phyloP scores from a whole-genome alignment of 1,140 invertebrate species.

The Papilio helenus region DNA sequence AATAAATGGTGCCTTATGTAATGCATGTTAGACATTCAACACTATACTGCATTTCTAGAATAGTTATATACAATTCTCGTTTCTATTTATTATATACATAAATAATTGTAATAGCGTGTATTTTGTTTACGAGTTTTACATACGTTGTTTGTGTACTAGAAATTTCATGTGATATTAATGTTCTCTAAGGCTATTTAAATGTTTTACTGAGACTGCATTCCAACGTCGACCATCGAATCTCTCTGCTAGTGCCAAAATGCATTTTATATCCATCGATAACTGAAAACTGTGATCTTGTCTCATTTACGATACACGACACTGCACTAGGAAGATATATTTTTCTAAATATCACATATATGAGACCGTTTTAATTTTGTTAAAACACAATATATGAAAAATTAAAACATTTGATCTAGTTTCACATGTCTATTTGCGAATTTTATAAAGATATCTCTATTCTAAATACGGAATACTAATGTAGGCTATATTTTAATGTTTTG shows the following conservation, averaged over 20 bases:
- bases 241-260: constrained; percentile 77
- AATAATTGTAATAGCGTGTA: constrained; percentile 75
- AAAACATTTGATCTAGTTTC: background rate
- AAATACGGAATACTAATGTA: background rate
- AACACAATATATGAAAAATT: background rate
- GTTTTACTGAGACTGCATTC: constrained; percentile 52
- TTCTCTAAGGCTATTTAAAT: constrained; percentile 71
- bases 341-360: constrained; percentile 5
- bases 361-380: constrained; percentile 21
- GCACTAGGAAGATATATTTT: constrained; percentile 38
- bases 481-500: constrained; percentile 10
- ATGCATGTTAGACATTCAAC: constrained; percentile 74
- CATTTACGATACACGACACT: constrained; percentile 57
- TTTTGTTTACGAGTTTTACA: constrained; percentile 76
- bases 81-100: constrained; percentile 78
- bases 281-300: constrained; percentile 70
- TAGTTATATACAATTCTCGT: constrained; percentile 79
- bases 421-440: background rate
- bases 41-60: constrained; percentile 80
- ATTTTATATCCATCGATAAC: constrained; percentile 64
- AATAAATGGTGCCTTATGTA: constrained; percentile 72
- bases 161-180: constrained; percentile 81
- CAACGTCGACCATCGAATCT: constrained; percentile 60
- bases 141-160: constrained; percentile 74
- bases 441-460: background rate